Base-by-base conservation (phyloP, 2,888 invertebrate species). In the Clostera curtula region DNA sequence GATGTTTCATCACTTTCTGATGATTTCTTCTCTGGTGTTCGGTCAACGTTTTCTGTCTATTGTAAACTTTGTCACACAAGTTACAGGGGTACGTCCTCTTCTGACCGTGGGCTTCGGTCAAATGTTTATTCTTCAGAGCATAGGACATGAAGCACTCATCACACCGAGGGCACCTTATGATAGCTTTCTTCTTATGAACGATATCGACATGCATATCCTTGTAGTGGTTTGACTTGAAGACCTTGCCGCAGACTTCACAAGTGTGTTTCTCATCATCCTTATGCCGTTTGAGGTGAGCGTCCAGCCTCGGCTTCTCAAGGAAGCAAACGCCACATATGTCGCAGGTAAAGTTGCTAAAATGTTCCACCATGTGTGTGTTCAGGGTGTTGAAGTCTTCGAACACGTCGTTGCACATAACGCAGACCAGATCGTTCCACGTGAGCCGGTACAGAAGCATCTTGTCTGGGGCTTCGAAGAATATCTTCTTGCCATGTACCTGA, bases 181-280 rank as follows among this genome's bases (percentile, higher is more conserved):
- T 79, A 0, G 80, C 77, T 14, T 76, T 77, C 34, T 79, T 79
- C 29, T 74, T 79, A 33, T 83, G 83, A 0, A 80, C 77, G 13
- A 79, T 76, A 29, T 80, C 80, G 0, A 80, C 76, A 19, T 83
- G 83, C 75, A 79, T 75, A 14, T 80, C 79, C 13, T 77, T 80
- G 3, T 80, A 80, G 22, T 79, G 77, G 16, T 79, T 79, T 0
- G 76, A 76, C 35, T 75, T 75, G 48, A 85, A 85, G 0, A 70
- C 72, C 39, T 83, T 83, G 0, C 82, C 83, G 36, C 85, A 86
- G 0, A 82, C 60, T 12, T 83, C 79, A 28, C 88, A 89, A 0
- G 77, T 79, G 36, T 85, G 76, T 0, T 69, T 62, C 13, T 86
- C 87, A 29, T 84, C 85, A 23, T 86, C 84, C 1, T 75, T 75